Percentiles rank a stretch among this genome's conserved stretches.
phyloP scores from a whole-genome alignment of 2,888 invertebrate species.

The Conops quadrifasciatus region DNA sequence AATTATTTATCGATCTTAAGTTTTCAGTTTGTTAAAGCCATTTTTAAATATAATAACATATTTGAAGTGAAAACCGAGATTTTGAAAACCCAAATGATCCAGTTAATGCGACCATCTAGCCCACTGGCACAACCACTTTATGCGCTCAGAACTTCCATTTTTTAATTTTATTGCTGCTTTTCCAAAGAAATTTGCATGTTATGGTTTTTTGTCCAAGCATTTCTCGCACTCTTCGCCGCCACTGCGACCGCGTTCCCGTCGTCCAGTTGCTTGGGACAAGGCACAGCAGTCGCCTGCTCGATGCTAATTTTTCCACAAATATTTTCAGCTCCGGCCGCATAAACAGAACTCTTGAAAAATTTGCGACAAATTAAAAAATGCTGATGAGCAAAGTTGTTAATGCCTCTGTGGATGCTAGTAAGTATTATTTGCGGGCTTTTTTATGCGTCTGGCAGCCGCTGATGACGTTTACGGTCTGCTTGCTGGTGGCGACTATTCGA shows the following conservation, averaged over 20 bases:
- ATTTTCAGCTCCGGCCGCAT: slow-evolving; percentile 8
- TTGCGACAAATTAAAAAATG: slow-evolving; percentile 30
- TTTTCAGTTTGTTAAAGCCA: too few species aligned
- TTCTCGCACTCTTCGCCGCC: neutral
- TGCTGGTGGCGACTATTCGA: too few species aligned
- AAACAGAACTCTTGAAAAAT: slow-evolving; percentile 15
- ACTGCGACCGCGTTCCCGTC: neutral
- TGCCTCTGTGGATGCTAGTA: neutral
- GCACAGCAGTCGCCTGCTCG: neutral
- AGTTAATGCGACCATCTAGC: too few species aligned
- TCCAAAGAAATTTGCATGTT: neutral
- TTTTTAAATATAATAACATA: too few species aligned
- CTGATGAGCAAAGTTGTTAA: slow-evolving; percentile 24
- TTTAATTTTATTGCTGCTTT: neutral
- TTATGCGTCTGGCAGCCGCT: neutral
- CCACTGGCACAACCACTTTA: too few species aligned
- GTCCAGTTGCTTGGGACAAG: neutral
- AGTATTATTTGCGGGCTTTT: neutral
- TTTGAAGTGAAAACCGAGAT: too few species aligned
- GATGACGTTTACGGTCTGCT: too few species aligned
- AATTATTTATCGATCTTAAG: too few species aligned
- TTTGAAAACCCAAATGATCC: too few species aligned
- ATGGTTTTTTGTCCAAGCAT: neutral
- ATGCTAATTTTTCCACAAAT: slow-evolving; percentile 27
- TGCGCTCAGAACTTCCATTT: neutral